A percentile compares a stretch with the other conserved stretches of the same genome.
These are phyloP conservation scores for Cynopterus brachyotis DNA, from an alignment of 2,113 vertebrate species.

Conservation along the genomic window DNA sequence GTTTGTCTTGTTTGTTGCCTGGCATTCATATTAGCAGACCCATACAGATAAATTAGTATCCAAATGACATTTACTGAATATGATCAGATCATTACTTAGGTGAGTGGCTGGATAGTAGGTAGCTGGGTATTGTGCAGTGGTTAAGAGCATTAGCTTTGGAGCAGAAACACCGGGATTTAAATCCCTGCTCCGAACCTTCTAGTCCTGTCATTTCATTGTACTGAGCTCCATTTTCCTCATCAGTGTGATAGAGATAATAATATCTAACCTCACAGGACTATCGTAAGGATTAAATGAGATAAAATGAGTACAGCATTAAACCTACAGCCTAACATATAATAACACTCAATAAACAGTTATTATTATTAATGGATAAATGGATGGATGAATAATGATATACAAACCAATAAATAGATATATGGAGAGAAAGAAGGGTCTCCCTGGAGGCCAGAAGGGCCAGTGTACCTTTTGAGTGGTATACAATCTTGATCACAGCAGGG, in stretches of 20 bases:
- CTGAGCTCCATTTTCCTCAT: slow-evolving; percentile 3
- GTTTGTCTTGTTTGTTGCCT: not conserved
- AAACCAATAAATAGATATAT: not conserved
- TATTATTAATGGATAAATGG: not conserved
- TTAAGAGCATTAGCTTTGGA: not conserved
- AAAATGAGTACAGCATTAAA: slow-evolving; percentile 11
- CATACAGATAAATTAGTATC: not conserved
- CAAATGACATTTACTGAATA: not conserved
- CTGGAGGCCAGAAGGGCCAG: not conserved
- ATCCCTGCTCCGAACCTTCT: not conserved
- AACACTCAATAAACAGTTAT: not conserved
- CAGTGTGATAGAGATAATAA: not conserved
- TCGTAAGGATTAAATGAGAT: slow-evolving; percentile 3
- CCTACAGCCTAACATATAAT: not conserved
- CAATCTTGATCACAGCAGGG: not conserved
- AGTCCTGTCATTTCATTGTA: not conserved
- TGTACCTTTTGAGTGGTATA: not conserved
- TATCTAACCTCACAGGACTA: not conserved
- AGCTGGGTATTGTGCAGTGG: not conserved
- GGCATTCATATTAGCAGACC: not conserved
- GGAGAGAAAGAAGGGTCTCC: slow-evolving; percentile 16
- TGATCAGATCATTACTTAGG: not conserved
- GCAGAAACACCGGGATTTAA: slow-evolving; percentile 17
- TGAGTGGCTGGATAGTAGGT: not conserved
- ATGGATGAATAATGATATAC: not conserved